A percentile compares a stretch with the other conserved stretches of the same genome.
Evolutionary conservation across 1,140 invertebrate species (phyloP).

Genomic region (Medauroidea extradentata): DNA sequence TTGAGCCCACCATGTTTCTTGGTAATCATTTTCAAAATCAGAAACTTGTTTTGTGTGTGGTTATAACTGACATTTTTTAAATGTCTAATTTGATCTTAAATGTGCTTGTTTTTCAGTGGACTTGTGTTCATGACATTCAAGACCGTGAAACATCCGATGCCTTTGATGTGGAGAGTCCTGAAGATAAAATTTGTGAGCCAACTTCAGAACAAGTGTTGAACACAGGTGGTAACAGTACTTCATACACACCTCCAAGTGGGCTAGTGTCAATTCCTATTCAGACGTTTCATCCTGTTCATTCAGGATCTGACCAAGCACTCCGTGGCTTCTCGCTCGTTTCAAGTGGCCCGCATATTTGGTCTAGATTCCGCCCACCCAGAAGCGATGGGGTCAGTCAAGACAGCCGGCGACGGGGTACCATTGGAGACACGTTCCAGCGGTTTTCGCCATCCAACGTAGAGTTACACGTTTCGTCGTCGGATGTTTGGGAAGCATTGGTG

Average conservation of each 20-base stretch:
- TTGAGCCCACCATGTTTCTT: too few relatives aligned
- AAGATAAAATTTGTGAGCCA: not conserved
- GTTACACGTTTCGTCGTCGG: slow-evolving; percentile 47
- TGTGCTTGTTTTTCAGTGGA: slow-evolving; percentile 63
- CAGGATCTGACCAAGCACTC: too few relatives aligned
- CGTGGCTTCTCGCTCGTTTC: not conserved
- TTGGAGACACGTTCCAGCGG: not conserved
- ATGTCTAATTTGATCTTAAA: slow-evolving; percentile 10
- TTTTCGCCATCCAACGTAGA: slow-evolving; percentile 36
- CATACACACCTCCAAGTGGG: too few relatives aligned
- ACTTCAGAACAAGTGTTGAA: too few relatives aligned
- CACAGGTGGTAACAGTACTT: too few relatives aligned
- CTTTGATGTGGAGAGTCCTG: not conserved
- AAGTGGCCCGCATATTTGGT: not conserved
- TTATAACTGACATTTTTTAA: too few relatives aligned
- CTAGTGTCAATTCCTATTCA: too few relatives aligned
- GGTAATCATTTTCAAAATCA: too few relatives aligned
- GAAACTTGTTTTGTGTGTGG: too few relatives aligned
- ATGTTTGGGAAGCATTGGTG: slow-evolving; percentile 63
- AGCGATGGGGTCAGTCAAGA: not conserved
- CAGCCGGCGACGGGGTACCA: not conserved
- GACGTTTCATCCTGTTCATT: too few relatives aligned
- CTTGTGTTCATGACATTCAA: slow-evolving; percentile 90
- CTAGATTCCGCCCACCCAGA: not conserved
- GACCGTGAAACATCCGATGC: slow-evolving; percentile 41